Percentiles rank a stretch among this genome's conserved stretches.
phyloP scores from a whole-genome alignment of 1,140 invertebrate species.

The Drosophila yakuba region DNA sequence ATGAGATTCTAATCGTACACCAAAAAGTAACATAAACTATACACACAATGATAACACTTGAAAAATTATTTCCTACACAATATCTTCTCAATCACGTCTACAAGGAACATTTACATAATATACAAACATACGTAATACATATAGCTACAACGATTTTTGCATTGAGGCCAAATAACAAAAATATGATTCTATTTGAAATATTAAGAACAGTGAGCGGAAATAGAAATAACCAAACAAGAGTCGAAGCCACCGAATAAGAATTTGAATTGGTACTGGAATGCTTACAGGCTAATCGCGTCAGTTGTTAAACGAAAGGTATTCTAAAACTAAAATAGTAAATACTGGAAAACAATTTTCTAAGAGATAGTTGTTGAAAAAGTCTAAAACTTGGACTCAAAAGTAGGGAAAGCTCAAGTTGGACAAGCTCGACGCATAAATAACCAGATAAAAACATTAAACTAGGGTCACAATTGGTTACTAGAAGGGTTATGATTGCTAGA shows the following conservation, averaged over 20 bases:
- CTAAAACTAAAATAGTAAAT: background rate
- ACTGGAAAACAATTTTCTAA: background rate
- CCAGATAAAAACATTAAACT: constrained; percentile 7
- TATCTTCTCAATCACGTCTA: constrained; percentile 51
- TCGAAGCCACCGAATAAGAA: background rate
- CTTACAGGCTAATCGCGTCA: background rate
- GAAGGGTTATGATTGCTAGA: constrained; percentile 86
- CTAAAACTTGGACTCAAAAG: background rate
- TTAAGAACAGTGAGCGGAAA: constrained; percentile 6
- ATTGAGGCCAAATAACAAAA: constrained; percentile 4
- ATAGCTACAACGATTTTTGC: constrained; percentile 40
- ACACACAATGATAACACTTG: constrained; percentile 57
- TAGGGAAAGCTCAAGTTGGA: background rate
- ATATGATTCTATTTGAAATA: constrained; percentile 1
- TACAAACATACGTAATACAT: constrained; percentile 75
- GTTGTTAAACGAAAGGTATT: background rate
- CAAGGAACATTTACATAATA: constrained; percentile 82
- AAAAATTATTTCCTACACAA: constrained; percentile 44
- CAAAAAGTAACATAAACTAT: constrained; percentile 66
- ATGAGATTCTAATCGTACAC: constrained; percentile 62
- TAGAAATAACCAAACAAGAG: background rate
- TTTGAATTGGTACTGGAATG: background rate
- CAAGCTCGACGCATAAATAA: constrained; percentile 5
- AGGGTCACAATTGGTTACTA: constrained; percentile 30
- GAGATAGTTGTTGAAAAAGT: background rate